phyloP scores from a whole-genome alignment of 2,888 invertebrate species.

The Xestoiulus laeticollis region DNA sequence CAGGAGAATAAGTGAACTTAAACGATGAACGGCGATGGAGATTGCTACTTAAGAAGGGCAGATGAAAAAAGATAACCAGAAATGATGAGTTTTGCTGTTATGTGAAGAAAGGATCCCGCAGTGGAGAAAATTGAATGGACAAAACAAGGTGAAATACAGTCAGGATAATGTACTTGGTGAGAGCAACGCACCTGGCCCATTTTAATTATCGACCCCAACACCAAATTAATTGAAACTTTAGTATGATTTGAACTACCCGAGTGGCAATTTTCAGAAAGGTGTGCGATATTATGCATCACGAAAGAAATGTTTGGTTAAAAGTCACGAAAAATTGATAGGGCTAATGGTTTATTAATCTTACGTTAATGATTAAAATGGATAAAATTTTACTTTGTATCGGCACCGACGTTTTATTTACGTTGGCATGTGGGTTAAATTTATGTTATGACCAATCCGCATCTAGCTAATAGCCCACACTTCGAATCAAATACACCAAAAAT shows the following conservation, averaged over 20 bases:
- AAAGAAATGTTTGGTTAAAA: no score
- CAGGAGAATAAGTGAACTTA: background rate
- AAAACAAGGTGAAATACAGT: background rate
- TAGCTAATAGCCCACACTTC: no score
- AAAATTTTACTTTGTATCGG: no score
- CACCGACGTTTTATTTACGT: no score
- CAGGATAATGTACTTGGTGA: background rate
- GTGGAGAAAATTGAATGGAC: background rate
- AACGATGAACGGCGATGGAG: background rate
- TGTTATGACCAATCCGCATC: no score
- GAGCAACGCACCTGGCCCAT: background rate
- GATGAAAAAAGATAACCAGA: background rate
- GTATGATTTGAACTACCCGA: background rate
- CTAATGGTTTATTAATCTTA: no score
- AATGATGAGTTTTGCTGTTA: background rate
- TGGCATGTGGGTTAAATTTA: no score
- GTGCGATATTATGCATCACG: no score
- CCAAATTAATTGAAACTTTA: background rate
- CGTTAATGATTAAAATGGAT: no score
- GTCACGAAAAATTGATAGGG: no score
- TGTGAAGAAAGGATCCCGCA: background rate
- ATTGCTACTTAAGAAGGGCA: slow-evolving; percentile 7
- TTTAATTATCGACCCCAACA: background rate
- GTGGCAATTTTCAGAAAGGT: background rate
- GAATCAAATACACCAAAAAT: no score